phyloP scores from a whole-genome alignment of 2,113 vertebrate genomes.

The Danionella cerebrum region DNA sequence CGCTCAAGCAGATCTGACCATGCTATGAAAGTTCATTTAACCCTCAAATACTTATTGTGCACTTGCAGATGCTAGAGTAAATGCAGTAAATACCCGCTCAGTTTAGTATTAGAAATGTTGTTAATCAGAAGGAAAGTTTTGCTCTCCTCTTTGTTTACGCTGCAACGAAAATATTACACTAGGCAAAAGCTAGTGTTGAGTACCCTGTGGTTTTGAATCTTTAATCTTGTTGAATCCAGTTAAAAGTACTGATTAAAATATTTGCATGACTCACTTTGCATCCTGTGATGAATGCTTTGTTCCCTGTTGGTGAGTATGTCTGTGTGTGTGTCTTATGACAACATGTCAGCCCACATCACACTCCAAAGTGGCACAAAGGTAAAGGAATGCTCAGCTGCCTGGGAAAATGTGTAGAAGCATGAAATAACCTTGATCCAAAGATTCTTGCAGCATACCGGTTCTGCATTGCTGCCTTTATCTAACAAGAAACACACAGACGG shows the following conservation, averaged over 20 bases:
- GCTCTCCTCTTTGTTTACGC: background rate
- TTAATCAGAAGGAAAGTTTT: background rate
- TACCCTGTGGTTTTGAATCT: too few relatives aligned
- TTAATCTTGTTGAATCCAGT: background rate
- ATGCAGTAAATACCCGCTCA: background rate
- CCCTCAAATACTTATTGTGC: background rate
- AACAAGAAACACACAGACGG: conserved; percentile 36
- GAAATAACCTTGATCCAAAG: conserved; percentile 74
- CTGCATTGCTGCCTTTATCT: conserved; percentile 57
- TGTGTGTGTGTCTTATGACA: conserved; percentile 61
- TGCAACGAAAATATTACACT: background rate
- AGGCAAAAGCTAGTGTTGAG: background rate
- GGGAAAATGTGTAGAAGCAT: conserved; percentile 71
- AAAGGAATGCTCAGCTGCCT: conserved; percentile 57
- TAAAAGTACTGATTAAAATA: background rate
- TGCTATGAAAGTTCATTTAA: background rate
- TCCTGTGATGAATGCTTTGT: background rate
- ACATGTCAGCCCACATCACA: conserved; percentile 65
- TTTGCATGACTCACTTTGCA: background rate
- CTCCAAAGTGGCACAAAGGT: conserved; percentile 58
- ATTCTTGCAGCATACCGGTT: conserved; percentile 69
- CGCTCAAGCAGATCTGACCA: background rate
- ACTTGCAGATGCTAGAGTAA: background rate
- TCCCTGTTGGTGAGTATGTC: background rate
- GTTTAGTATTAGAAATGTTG: too few relatives aligned